Evolutionary conservation across 1,140 invertebrate species (phyloP).

Genomic region (Dinoponera quadriceps): DNA sequence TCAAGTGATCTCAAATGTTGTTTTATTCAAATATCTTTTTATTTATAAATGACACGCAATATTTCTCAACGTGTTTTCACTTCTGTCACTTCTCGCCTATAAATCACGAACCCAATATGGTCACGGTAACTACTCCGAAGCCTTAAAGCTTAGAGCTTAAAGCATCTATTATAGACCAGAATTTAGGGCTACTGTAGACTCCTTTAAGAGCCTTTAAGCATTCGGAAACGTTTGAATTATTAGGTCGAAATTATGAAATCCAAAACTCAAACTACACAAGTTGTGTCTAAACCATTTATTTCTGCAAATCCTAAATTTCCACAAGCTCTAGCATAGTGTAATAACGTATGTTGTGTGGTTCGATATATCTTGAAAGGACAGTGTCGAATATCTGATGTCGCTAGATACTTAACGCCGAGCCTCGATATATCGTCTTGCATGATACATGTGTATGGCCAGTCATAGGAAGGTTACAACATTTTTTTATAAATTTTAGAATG

Average conservation of each 20-base stretch:
- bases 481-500: background rate
- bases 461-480: background rate
- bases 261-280: background rate
- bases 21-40: too few species aligned
- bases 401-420: constrained; percentile 9
- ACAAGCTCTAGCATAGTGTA: constrained; percentile 34
- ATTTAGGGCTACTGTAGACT: too few species aligned
- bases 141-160: too few species aligned
- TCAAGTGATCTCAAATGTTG: too few species aligned
- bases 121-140: too few species aligned
- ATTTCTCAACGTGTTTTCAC: too few species aligned
- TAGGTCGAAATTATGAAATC: background rate
- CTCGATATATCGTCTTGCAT: background rate
- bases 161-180: too few species aligned
- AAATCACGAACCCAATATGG: too few species aligned
- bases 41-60: too few species aligned
- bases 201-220: too few species aligned
- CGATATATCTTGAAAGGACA: constrained; percentile 24
- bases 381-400: constrained; percentile 14
- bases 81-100: too few species aligned
- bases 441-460: background rate
- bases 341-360: constrained; percentile 28
- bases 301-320: constrained; percentile 33
- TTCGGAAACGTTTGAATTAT: background rate
- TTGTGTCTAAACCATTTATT: constrained; percentile 50